Percentiles rank a stretch among this genome's conserved stretches.
phyloP scores from a whole-genome alignment of 2,888 invertebrate species.

The Neoitamus cyanurus region DNA sequence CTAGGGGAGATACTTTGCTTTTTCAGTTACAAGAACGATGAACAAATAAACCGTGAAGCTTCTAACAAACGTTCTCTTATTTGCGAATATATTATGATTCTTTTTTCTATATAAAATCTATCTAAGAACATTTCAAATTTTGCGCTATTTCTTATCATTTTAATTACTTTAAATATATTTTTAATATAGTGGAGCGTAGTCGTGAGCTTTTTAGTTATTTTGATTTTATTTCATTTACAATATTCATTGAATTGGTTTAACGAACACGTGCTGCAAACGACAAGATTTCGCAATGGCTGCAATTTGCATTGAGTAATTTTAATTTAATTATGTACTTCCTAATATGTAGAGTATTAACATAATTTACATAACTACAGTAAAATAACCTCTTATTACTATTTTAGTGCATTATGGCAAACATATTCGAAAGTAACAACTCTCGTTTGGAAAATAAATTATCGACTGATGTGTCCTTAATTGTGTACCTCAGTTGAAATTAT shows the following conservation, averaged over 20 bases:
- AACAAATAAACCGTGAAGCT: neutral
- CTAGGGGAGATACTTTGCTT: neutral
- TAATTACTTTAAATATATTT: conserved; percentile 13
- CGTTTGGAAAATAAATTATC: neutral
- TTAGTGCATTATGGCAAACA: neutral
- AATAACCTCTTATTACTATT: neutral
- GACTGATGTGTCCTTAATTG: too few relatives aligned
- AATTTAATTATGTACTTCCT: neutral
- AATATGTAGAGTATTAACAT: neutral
- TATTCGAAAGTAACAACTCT: neutral
- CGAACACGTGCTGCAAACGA: neutral
- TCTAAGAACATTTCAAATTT: conserved; percentile 32
- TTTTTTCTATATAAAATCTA: conserved; percentile 38
- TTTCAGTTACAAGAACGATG: neutral
- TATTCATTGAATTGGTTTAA: neutral
- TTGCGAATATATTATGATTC: neutral
- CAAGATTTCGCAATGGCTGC: neutral
- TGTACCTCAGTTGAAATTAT: too few relatives aligned
- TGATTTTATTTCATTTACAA: neutral
- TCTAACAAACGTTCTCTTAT: neutral
- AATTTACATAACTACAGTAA: neutral
- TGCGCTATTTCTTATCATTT: conserved; percentile 23
- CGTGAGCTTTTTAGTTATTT: neutral
- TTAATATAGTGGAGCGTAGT: neutral
- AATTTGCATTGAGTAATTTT: neutral